Evolutionary conservation across 2,888 invertebrate genomes (phyloP), one percentile per base, ranked within the genome.

Genomic region (Plusia festucae): DNA sequence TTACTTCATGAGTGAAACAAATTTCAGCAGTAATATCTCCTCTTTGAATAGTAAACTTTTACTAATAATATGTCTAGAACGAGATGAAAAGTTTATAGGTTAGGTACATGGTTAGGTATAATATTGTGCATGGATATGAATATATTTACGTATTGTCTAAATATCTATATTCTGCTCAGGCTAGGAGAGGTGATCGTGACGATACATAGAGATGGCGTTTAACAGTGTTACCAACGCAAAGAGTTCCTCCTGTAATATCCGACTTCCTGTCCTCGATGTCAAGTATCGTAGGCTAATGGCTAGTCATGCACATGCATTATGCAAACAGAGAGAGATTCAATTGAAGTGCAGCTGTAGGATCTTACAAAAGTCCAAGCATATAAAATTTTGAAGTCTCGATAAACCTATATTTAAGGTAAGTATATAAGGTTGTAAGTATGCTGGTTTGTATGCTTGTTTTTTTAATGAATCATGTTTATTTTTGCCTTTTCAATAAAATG

Each of bases 191-290:
- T 16, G 61, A 62, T 55, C 73, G 65, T 72, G 72, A 65, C 62
- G 34, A 30, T 57, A 54, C 70, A 73, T 73, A 55, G 46, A 69
- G 53, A 65, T 60, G 7, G 32, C 7, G 53, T 58, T 59, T 60
- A 62, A 75, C 57, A 57, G 30, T 44, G 60, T 65, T 61, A 59
- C 60, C 59, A 69, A 62, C 60, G 60, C 49, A 49, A 60, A 53
- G 20, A 53, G 61, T 58, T 73, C 51, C 61, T 69, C 54, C 67
- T 59, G 74, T 76, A 78, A 75, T 81, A 79, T 77, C 71, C 60
- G 75, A 88, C 87, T 90, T 91, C 90, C 91, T 91, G 87, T 78
- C 84, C 82, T 81, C 81, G 80, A 83, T 82, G 84, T 88, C 85
- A 86, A 90, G 87, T 83, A 82, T 68, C 76, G 78, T 72, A 75